These are phyloP conservation scores for Xanthorhoe spadicearia DNA, from an alignment of 2,888 invertebrate genomes.

Conservation along the genomic window DNA sequence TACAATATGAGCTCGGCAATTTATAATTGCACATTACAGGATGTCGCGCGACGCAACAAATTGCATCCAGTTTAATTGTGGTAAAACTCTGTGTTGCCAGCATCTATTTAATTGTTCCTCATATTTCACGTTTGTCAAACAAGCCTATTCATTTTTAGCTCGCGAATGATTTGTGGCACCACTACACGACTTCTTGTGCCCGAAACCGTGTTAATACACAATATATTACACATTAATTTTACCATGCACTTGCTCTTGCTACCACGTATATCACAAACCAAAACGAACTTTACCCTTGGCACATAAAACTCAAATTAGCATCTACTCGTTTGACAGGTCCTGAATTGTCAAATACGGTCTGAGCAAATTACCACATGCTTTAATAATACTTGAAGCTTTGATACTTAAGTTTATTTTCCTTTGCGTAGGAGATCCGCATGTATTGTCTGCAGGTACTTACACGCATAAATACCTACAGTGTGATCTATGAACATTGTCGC, in stretches of 20 bases:
- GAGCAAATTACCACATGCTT: constrained; percentile 1
- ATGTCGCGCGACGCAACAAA: constrained; percentile 3
- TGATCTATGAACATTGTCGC: constrained; percentile 65
- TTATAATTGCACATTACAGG: background rate
- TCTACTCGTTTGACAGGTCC: constrained; percentile 30
- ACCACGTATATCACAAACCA: constrained; percentile 22
- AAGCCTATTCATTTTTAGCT: constrained; percentile 38
- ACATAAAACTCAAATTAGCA: constrained; percentile 32
- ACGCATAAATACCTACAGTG: constrained; percentile 56
- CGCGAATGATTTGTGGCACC: constrained; percentile 42
- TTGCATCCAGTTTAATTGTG: constrained; percentile 6
- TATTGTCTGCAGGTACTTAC: constrained; percentile 49
- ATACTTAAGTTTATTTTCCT: constrained; percentile 15
- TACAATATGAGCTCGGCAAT: background rate
- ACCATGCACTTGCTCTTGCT: constrained; percentile 36
- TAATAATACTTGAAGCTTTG: background rate
- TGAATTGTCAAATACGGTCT: constrained; percentile 19
- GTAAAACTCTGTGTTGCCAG: constrained; percentile 23
- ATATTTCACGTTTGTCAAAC: constrained; percentile 39
- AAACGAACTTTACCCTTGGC: constrained; percentile 27
- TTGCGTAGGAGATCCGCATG: constrained; percentile 23
- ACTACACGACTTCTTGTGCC: constrained; percentile 38
- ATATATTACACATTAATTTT: constrained; percentile 43
- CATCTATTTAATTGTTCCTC: constrained; percentile 39
- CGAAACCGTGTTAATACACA: constrained; percentile 45